These are phyloP conservation scores for Coronaproctus castanopsis DNA, from an alignment of 2,888 invertebrate species.

Conservation along the genomic window DNA sequence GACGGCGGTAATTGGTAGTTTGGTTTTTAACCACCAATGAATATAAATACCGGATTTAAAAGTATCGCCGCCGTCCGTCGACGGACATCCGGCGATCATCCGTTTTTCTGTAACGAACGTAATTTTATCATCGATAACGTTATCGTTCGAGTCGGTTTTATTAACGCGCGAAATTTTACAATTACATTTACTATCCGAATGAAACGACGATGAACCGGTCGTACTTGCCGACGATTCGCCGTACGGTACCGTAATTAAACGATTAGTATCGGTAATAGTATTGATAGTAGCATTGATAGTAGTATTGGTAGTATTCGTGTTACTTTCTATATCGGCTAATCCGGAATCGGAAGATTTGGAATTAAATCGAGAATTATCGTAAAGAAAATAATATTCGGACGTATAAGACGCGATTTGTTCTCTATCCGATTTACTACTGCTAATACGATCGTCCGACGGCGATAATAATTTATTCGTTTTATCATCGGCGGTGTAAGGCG, in stretches of 20 bases:
- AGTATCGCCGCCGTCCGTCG: constrained; percentile 8
- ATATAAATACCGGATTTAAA: constrained; percentile 71
- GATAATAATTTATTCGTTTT: constrained; percentile 2
- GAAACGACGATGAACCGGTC: constrained; percentile 28
- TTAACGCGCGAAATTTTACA: constrained; percentile 54
- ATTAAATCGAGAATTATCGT: constrained; percentile 30
- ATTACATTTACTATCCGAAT: constrained; percentile 46
- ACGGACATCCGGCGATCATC: constrained; percentile 1
- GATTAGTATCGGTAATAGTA: background rate
- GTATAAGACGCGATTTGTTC: background rate
- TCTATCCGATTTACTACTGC: constrained; percentile 3
- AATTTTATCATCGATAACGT: constrained; percentile 23
- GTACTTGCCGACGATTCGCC: constrained; percentile 1
- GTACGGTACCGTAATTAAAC: constrained; percentile 36
- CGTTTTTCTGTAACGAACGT: constrained; percentile 2
- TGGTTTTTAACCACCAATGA: constrained; percentile 84
- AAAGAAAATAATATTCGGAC: constrained; percentile 2
- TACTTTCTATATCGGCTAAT: constrained; percentile 42
- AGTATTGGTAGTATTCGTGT: background rate
- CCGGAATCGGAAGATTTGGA: constrained; percentile 57
- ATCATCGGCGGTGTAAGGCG: background rate
- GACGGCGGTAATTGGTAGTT: constrained; percentile 36
- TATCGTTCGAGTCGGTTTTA: constrained; percentile 36
- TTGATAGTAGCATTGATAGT: background rate
- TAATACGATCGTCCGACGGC: constrained; percentile 2